Evolutionary conservation across 1,140 invertebrate species (phyloP), one percentile per base, ranked within the genome.

Genomic region (Pseudomyrmex concolor): DNA sequence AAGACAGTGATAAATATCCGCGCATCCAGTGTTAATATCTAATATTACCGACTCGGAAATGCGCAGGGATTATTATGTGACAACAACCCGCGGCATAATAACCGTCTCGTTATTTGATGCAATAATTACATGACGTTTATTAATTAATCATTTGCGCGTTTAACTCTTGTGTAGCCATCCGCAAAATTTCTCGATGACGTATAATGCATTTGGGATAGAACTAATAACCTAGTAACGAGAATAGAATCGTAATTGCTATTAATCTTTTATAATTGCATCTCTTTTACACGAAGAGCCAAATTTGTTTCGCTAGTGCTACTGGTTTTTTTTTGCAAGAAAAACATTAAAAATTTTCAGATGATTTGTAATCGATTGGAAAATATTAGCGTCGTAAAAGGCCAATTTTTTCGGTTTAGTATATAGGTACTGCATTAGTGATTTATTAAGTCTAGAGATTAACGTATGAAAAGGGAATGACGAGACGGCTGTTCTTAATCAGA

Each of bases 61-160:
- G 13, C 66, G 45, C 48, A 64, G 50, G 60, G 60, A 76, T 76
- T 76, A 66, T 76, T 76, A 51, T 64, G 45, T 66, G 73, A 76
- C 73, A 76, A 76, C 73, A 76, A 63, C 73, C 17, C 73, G 60
- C 60, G 60, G 45, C 59, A 25, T 51, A 76, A 76, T 76, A 76
- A 76, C 60, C 73, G 51, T 3, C 59, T 19, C 72, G 60, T 76
- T 64, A 76, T 76, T 76, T 76, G 73, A 66, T 76, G 66, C 73
- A 76, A 76, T 76, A 76, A 76, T 76, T 76, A 76, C 73, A 66
- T 76, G 48, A 76, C 72, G 59, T 63, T 50, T 15, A 74, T 76
- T 76, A 76, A 76, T 76, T 76, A 76, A 76, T 76, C 48, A 76
- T 76, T 76, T 54, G 48, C 60, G 60, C 48, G 73, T 76, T 76